These are phyloP conservation scores for Melanostoma scalare DNA, from an alignment of 2,888 invertebrate species.

Conservation along the genomic window DNA sequence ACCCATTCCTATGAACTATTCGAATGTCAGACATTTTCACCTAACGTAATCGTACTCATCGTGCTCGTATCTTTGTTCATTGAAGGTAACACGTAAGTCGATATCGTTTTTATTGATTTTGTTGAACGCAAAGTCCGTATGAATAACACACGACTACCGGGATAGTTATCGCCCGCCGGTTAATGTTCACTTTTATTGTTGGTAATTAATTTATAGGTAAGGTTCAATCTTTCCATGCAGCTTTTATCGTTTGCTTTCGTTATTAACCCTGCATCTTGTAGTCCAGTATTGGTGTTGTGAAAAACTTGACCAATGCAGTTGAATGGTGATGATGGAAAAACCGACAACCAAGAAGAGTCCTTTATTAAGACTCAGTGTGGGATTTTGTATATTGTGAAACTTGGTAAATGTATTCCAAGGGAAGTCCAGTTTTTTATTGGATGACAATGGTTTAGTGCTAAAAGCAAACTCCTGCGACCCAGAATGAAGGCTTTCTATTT, in stretches of 20 bases:
- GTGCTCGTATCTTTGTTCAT: constrained; percentile 11
- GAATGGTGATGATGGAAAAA: too few relatives aligned
- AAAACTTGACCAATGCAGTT: too few relatives aligned
- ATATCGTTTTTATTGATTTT: constrained; percentile 66
- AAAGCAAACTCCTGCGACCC: too few relatives aligned
- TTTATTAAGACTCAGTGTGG: too few relatives aligned
- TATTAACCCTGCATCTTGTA: background rate
- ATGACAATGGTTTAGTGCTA: too few relatives aligned
- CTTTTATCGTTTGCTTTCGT: constrained; percentile 50
- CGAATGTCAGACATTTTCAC: constrained; percentile 8
- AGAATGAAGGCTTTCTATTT: too few relatives aligned
- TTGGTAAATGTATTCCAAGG: too few relatives aligned
- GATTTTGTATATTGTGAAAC: too few relatives aligned
- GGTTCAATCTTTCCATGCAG: constrained; percentile 39
- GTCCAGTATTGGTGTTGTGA: background rate
- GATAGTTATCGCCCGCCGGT: constrained; percentile 49
- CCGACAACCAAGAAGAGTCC: too few relatives aligned
- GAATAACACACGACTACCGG: background rate
- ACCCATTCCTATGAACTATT: constrained; percentile 21
- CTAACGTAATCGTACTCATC: background rate
- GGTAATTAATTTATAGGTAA: constrained; percentile 70
- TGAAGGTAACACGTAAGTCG: constrained; percentile 39
- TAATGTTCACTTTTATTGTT: constrained; percentile 69
- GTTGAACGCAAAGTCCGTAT: background rate
- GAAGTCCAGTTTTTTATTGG: too few relatives aligned